Conservation (phyloP, 2,113 vertebrate genomes). For the Silurus asotus region DNA sequence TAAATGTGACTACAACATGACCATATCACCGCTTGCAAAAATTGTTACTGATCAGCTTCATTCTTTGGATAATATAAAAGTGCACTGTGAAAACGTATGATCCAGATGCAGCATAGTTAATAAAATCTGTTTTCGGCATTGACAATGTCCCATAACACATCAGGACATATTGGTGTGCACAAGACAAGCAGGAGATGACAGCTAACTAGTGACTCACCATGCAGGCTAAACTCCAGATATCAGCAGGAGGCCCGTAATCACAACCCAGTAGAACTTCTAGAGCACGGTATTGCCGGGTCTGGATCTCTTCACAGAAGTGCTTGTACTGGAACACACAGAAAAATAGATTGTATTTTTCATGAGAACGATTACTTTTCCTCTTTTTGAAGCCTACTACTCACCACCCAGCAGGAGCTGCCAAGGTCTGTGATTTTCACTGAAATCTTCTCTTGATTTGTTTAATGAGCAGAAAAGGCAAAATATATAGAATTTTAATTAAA, state of each 20-base stretch:
- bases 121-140: not conserved
- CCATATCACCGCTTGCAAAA: not conserved
- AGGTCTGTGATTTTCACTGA: constrained; percentile 85
- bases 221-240: constrained; percentile 86
- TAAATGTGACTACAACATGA: not conserved
- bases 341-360: not conserved
- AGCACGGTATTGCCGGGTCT: constrained; percentile 84
- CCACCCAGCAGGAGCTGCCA: constrained; percentile 86
- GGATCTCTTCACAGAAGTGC: constrained; percentile 84
- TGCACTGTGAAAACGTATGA: not conserved
- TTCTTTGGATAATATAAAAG: not conserved
- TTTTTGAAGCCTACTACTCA: constrained; percentile 60
- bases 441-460: constrained; percentile 62
- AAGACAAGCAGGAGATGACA: not conserved
- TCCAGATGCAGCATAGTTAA: not conserved
- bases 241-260: constrained; percentile 79
- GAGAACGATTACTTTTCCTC: not conserved
- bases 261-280: constrained; percentile 83
- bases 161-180: not conserved
- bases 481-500: not conserved
- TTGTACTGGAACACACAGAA: constrained; percentile 75
- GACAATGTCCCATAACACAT: not conserved
- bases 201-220: constrained; percentile 69
- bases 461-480: not conserved
- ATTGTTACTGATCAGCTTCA: not conserved